These are phyloP conservation scores for Apotomis capreana DNA, from an alignment of 2,888 invertebrate genomes.

Conservation along the genomic window DNA sequence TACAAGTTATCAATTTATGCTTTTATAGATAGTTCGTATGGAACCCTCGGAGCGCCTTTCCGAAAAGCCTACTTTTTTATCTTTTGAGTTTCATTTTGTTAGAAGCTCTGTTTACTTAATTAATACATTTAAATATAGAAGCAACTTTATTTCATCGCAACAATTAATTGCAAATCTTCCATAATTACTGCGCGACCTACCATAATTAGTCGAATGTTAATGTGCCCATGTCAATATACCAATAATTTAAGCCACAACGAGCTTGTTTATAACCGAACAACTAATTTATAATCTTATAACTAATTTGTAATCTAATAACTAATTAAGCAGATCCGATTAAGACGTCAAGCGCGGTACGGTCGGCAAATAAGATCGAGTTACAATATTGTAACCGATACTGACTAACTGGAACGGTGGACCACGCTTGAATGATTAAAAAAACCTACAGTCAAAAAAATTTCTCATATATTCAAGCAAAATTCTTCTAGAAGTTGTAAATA, in stretches of 20 bases:
- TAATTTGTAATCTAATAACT: conserved; percentile 72
- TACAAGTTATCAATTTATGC: too few species aligned
- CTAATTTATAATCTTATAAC: conserved; percentile 60
- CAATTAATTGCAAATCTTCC: conserved; percentile 22
- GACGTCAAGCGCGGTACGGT: conserved; percentile 78
- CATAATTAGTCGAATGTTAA: conserved; percentile 71
- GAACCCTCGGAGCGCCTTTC: too few species aligned
- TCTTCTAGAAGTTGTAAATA: too few species aligned
- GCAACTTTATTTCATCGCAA: conserved; percentile 15
- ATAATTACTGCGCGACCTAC: conserved; percentile 65
- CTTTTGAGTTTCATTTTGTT: neutral
- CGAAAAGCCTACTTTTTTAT: too few species aligned
- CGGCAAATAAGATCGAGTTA: conserved; percentile 73
- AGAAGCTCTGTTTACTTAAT: conserved; percentile 16
- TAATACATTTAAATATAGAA: conserved; percentile 21
- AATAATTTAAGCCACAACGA: conserved; percentile 66
- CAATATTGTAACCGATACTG: conserved; percentile 61
- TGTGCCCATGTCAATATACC: conserved; percentile 60
- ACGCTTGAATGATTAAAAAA: conserved; percentile 30
- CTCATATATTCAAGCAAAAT: too few species aligned
- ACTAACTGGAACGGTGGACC: conserved; percentile 5
- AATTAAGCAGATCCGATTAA: conserved; percentile 80
- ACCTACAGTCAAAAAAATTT: too few species aligned
- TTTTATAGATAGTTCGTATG: too few species aligned
- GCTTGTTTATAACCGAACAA: conserved; percentile 66